Percentiles rank a stretch among this genome's conserved stretches.
These are phyloP conservation scores for Caerostris darwini DNA, from an alignment of 1,140 invertebrate genomes.

Conservation along the genomic window DNA sequence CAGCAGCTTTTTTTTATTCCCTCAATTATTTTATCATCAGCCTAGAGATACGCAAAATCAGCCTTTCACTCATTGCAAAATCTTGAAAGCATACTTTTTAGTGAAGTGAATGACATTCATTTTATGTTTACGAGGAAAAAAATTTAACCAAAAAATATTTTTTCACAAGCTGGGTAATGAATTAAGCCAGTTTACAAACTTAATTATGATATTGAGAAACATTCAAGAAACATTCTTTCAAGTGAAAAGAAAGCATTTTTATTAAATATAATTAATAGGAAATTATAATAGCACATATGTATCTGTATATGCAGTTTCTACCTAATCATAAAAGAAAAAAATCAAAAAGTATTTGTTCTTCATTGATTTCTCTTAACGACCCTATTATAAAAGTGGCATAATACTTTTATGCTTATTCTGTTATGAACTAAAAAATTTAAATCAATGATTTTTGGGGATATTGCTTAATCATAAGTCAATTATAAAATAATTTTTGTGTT, in stretches of 20 bases:
- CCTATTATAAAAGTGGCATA: no score
- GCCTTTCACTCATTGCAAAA: no score
- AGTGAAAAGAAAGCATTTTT: neutral
- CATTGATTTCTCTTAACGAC: neutral
- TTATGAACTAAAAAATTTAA: no score
- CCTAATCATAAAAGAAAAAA: neutral
- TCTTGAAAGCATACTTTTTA: no score
- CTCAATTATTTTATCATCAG: no score
- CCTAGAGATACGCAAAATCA: no score
- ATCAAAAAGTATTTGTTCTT: neutral
- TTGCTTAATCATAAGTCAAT: no score
- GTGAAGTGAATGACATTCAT: no score
- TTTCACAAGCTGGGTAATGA: neutral
- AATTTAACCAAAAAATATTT: neutral
- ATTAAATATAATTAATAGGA: neutral
- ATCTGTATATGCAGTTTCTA: neutral
- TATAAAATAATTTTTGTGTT: no score
- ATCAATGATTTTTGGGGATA: no score
- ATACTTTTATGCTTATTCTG: no score
- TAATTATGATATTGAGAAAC: neutral
- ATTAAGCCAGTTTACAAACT: neutral
- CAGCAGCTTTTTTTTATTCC: no score
- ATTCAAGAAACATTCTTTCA: neutral
- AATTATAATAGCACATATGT: neutral
- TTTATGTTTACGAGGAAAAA: neutral